Conservation (phyloP, 2,888 invertebrate species). For the Conistra vaccinii region DNA sequence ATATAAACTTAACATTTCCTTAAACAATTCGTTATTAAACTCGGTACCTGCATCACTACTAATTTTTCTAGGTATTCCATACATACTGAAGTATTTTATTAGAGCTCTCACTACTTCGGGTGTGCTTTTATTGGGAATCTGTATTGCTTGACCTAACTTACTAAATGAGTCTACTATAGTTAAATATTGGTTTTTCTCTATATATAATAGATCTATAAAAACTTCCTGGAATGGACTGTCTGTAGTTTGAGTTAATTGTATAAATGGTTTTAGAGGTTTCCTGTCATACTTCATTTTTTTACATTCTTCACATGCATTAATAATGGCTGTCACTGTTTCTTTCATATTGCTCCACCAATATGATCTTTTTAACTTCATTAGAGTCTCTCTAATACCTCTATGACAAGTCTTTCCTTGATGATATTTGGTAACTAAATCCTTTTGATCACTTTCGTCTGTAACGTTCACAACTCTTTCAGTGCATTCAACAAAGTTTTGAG, state of each 20-base stretch:
- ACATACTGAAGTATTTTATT: neutral
- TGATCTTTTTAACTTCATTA: neutral
- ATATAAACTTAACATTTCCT: neutral
- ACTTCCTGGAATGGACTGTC: neutral
- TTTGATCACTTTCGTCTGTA: neutral
- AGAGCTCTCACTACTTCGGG: neutral
- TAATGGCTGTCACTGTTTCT: conserved; percentile 3
- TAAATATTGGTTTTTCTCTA: neutral
- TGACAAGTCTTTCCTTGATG: neutral
- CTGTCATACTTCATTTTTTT: conserved; percentile 9
- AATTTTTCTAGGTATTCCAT: too few species aligned
- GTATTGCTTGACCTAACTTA: neutral
- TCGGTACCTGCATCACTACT: too few species aligned
- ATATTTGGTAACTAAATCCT: neutral
- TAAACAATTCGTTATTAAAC: too few species aligned
- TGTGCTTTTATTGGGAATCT: neutral
- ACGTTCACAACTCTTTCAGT: neutral
- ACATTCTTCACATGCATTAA: conserved; percentile 6
- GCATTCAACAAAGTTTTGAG: neutral
- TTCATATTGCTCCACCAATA: conserved; percentile 4
- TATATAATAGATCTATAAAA: neutral
- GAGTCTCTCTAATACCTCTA: conserved; percentile 3
- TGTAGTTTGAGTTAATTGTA: neutral
- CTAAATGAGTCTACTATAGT: neutral
- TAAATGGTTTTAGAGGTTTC: neutral